phyloP scores from a whole-genome alignment of 2,113 vertebrate genomes.

The Gymnarchus niloticus region DNA sequence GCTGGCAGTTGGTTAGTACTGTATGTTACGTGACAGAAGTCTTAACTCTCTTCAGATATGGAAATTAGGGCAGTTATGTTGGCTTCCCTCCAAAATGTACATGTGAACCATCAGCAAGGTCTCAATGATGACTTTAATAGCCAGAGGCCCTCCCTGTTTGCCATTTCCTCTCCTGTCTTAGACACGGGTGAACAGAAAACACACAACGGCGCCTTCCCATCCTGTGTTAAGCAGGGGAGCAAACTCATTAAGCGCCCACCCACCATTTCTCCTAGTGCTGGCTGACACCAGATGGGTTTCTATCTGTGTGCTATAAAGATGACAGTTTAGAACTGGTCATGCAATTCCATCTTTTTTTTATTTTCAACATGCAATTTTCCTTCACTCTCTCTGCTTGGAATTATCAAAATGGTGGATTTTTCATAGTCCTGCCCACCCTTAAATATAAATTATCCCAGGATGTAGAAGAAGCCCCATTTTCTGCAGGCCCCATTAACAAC shows the following conservation, averaged over 20 bases:
- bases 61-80: slow-evolving; percentile 26
- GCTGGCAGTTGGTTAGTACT: too few species aligned
- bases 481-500: too few species aligned
- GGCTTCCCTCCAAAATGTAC: slow-evolving; percentile 49
- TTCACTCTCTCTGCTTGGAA: neutral
- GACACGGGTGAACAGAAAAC: slow-evolving; percentile 52
- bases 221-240: slow-evolving; percentile 49
- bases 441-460: neutral
- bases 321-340: neutral
- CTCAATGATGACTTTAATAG: slow-evolving; percentile 54
- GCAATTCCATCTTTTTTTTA: neutral
- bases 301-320: neutral
- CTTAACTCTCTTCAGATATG: slow-evolving; percentile 16
- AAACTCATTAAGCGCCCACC: slow-evolving; percentile 41
- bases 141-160: slow-evolving; percentile 47
- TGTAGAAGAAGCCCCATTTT: neutral
- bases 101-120: slow-evolving; percentile 41
- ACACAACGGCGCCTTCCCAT: slow-evolving; percentile 59
- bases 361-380: neutral
- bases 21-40: neutral
- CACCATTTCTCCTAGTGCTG: slow-evolving; percentile 31
- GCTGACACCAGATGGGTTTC: slow-evolving; percentile 42
- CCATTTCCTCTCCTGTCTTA: slow-evolving; percentile 64
- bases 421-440: neutral
- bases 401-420: neutral